Conservation (phyloP, 1,140 invertebrate genomes). For the Lucilia sericata region DNA sequence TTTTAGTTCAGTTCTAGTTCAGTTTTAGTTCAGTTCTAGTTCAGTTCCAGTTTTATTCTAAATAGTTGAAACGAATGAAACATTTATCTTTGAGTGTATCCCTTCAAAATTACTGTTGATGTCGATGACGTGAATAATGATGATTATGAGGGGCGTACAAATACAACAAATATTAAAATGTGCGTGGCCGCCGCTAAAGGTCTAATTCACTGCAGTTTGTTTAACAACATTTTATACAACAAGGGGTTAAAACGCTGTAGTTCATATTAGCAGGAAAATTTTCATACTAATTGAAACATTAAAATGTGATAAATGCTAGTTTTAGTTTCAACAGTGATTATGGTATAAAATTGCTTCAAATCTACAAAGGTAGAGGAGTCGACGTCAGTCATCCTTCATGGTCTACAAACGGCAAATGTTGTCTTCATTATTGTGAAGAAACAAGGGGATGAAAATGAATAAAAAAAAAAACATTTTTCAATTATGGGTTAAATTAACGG, state of each 20-base stretch:
- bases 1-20: no score
- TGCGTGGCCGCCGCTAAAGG: background rate
- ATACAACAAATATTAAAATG: slow-evolving; percentile 11
- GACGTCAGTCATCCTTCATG: no score
- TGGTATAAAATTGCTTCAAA: slow-evolving; percentile 13
- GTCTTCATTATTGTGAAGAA: background rate
- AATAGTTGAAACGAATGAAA: no score
- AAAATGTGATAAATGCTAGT: slow-evolving; percentile 65
- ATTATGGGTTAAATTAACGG: background rate
- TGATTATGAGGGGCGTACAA: background rate
- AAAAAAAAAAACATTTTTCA: background rate
- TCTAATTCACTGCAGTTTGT: background rate
- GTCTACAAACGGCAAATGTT: background rate
- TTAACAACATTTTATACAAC: background rate
- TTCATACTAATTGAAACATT: slow-evolving; percentile 67
- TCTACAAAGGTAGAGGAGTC: background rate
- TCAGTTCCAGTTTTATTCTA: no score
- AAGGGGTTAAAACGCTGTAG: background rate
- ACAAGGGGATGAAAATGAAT: background rate
- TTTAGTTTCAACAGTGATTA: slow-evolving; percentile 29
- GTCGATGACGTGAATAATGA: slow-evolving; percentile 25
- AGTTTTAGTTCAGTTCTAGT: no score
- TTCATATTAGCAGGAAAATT: slow-evolving; percentile 28
- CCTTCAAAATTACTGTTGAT: background rate
- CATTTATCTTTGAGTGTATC: no score